Base-by-base conservation (phyloP, 2,888 invertebrate species). In the Neoitamus cyanurus region DNA sequence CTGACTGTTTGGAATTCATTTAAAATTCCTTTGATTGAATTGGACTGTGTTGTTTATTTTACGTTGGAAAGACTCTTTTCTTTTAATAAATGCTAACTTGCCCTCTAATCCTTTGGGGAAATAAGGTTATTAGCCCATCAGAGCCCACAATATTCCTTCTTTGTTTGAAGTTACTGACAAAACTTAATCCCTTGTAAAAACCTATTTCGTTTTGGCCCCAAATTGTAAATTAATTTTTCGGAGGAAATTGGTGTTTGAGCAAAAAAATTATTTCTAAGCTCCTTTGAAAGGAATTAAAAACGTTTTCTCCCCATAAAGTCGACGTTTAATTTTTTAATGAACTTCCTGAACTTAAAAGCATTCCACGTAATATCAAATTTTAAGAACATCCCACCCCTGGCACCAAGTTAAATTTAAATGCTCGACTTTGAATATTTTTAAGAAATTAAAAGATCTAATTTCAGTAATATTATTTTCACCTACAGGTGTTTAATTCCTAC, bases 401-500 rank as follows among this genome's bases (percentile, higher is more conserved):
- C 9, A 25, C 58, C 25, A 20, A 58, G 20, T 58, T 58, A 2
- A 7, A 58, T 58, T 58, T 58, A 15, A 58, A 58, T 58, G 20
- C 25, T n/a, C n/a, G n/a, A n/a, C n/a, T n/a, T n/a, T n/a, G n/a
- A n/a, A n/a, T n/a, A n/a, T n/a, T n/a, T n/a, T n/a, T n/a, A n/a
- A n/a, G n/a, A n/a, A n/a, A n/a, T n/a, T n/a, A n/a, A n/a, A n/a
- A n/a, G n/a, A n/a, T n/a, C n/a, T n/a, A n/a, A n/a, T n/a, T n/a
- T n/a, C n/a, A n/a, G n/a, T n/a, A n/a, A n/a, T 0, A 48, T 20
- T 48, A 3, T 42, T 42, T 42, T 4, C n/a, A 7, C 34, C 30
- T 77, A 1, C 93, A 96, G 91, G 95, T 98, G 84, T 98, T 98
- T 92, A 93, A 95, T 85, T 95, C 97, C 89, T 98, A 98, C 93